These are phyloP conservation scores for Pyralis farinalis DNA, from an alignment of 2,888 invertebrate genomes.

Conservation along the genomic window DNA sequence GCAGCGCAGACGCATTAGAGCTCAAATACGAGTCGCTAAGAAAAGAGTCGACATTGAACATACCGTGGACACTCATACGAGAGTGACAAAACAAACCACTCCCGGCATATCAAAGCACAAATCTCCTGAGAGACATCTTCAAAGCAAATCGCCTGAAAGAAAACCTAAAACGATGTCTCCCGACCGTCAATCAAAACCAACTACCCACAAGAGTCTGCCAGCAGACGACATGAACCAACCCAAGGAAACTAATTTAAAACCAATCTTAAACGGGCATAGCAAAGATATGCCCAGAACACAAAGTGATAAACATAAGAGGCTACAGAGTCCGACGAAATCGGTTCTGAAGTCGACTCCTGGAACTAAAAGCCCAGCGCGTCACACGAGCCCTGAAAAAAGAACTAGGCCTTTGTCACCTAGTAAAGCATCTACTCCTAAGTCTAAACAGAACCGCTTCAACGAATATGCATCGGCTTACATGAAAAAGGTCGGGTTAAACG, in stretches of 20 bases:
- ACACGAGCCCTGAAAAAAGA: constrained; percentile 63
- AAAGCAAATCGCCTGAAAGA: constrained; percentile 37
- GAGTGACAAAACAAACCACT: constrained; percentile 38
- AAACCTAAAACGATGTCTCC: constrained; percentile 39
- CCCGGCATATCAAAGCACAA: constrained; percentile 31
- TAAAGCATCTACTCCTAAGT: constrained; percentile 46
- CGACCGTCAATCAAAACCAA: constrained; percentile 34
- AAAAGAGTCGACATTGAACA: constrained; percentile 74
- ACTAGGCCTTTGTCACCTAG: constrained; percentile 55
- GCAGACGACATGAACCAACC: constrained; percentile 26
- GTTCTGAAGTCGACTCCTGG: constrained; percentile 32
- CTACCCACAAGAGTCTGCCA: constrained; percentile 24
- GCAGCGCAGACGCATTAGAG: constrained; percentile 87
- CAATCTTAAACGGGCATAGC: constrained; percentile 42
- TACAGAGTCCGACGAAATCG: constrained; percentile 54
- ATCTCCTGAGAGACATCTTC: constrained; percentile 43
- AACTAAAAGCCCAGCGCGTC: constrained; percentile 51
- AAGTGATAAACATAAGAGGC: constrained; percentile 33
- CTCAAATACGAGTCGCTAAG: constrained; percentile 88
- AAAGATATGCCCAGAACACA: constrained; percentile 36
- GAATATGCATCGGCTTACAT: constrained; percentile 75
- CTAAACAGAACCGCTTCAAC: constrained; percentile 62
- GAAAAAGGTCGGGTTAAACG: constrained; percentile 68
- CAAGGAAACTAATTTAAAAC: constrained; percentile 28
- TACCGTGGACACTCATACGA: constrained; percentile 32